Evolutionary conservation across 2,888 invertebrate genomes (phyloP), one percentile per base, ranked within the genome.

Genomic region (Acronicta leporina): DNA sequence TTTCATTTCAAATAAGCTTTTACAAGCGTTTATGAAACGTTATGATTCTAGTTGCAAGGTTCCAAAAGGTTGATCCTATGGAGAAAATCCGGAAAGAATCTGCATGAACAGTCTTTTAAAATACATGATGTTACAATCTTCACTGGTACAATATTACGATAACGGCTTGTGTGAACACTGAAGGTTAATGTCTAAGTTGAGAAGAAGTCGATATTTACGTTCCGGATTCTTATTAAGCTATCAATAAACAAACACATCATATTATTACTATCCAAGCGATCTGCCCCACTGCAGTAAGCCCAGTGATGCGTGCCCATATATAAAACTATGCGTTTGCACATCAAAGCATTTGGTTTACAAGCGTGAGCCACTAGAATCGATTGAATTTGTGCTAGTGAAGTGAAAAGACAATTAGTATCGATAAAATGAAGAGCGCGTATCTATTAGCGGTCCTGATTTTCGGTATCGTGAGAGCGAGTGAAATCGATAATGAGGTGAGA

Each of bases 401-500:
- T 93, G 92, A 81, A 74, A 75, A 72, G 79, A 80, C 82, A 79
- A 68, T 65, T 35, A 53, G 1, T 55, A 73, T 53, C 61, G 56
- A 73, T 62, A 69, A 92, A 82, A 94, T 94, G 94, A 92, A 89
- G 83, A 80, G 64, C 84, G 87, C 84, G 63, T 75, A 89, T 74
- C 69, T 92, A 67, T 81, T 93, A 73, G 83, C 90, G 71, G 81
- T 93, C 80, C 80, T 92, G 76, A 82, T 93, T 64, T 83, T 94
- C 74, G 93, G 94, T 65, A 88, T 92, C 82, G 92, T 84, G 68
- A 83, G 79, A 69, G 85, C 90, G 53, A 89, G 85, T 86, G 90
- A 92, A 79, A 83, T 90, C 76, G 86, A 90, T 61, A 90, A 91
- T 85, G 92, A 89, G 87, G 94, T 94, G 66, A 82, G 81, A 52